Conservation (phyloP, 2,888 invertebrate genomes). For the Nowickia ferox region DNA sequence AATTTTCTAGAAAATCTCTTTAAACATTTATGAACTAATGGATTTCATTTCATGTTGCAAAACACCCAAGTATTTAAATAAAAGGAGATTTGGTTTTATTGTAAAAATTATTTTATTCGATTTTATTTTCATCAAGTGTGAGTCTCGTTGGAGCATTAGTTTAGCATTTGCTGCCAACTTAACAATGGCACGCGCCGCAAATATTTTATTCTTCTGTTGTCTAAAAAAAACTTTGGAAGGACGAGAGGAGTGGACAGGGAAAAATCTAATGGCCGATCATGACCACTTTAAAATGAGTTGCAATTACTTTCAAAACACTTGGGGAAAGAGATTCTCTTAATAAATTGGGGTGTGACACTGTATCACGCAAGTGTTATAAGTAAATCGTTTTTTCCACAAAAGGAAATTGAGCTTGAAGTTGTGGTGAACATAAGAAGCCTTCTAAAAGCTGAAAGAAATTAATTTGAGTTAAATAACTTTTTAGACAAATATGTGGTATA, state of each 20-base stretch:
- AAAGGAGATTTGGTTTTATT: constrained; percentile 22
- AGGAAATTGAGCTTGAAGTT: no score
- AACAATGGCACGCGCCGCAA: constrained; percentile 60
- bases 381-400: no score
- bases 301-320: no score
- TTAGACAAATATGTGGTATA: no score
- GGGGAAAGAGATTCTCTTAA: no score
- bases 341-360: no score
- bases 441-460: no score
- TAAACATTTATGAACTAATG: constrained; percentile 60
- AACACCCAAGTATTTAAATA: constrained; percentile 4
- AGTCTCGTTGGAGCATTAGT: constrained; percentile 12
- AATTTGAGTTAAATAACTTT: no score
- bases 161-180: constrained; percentile 15
- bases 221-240: background rate
- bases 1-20: constrained; percentile 3
- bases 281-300: background rate
- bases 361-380: no score
- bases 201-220: constrained; percentile 15
- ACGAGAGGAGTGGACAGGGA: background rate
- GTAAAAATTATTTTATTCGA: constrained; percentile 21
- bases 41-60: constrained; percentile 41
- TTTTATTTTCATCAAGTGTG: background rate
- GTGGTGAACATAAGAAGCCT: no score
- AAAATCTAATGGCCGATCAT: background rate